These are phyloP conservation scores for Nematopogon swammerdamellus DNA, from an alignment of 2,888 invertebrate species.

Conservation along the genomic window DNA sequence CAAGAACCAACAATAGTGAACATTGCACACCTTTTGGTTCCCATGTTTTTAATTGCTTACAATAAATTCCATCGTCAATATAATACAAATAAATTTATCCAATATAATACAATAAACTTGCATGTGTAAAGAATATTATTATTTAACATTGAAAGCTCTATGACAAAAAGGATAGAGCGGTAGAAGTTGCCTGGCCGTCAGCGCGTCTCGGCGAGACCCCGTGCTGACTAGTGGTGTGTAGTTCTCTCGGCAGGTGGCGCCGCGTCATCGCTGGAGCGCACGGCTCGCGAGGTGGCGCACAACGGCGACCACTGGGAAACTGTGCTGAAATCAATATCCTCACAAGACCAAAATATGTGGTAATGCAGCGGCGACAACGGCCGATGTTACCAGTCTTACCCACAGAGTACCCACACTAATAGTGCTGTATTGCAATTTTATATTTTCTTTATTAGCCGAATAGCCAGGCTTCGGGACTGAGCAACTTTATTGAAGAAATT, in stretches of 20 bases:
- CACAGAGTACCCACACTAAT: constrained; percentile 19
- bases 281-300: constrained; percentile 60
- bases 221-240: constrained; percentile 53
- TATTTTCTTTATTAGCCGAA: constrained; percentile 17
- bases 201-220: constrained; percentile 22
- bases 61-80: too few species aligned
- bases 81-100: too few species aligned
- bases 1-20: too few species aligned
- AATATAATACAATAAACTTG: too few species aligned
- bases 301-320: constrained; percentile 66
- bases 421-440: constrained; percentile 46
- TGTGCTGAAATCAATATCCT: constrained; percentile 56
- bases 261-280: constrained; percentile 43
- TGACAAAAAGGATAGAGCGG: too few species aligned
- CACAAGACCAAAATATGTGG: constrained; percentile 54
- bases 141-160: too few species aligned
- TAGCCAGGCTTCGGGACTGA: background rate
- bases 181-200: constrained; percentile 7
- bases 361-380: constrained; percentile 44
- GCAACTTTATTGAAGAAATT: background rate
- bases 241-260: constrained; percentile 54
- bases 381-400: constrained; percentile 21
- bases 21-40: too few species aligned
- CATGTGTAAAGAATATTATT: too few species aligned
- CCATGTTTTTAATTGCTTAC: too few species aligned